These are phyloP conservation scores for Morone chrysops DNA, from an alignment of 2,113 vertebrate genomes.

Conservation along the genomic window DNA sequence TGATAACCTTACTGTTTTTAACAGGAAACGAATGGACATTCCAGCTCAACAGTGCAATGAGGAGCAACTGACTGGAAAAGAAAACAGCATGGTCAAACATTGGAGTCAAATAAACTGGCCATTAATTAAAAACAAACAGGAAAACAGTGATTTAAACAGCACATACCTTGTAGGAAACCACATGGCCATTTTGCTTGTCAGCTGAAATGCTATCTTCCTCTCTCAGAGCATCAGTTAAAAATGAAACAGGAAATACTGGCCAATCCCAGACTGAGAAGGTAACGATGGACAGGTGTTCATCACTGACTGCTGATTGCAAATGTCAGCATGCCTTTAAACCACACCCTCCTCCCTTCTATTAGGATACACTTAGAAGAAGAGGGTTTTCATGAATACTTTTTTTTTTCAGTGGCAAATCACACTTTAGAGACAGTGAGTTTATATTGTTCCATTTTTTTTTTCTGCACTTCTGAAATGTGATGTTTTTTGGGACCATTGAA, in stretches of 20 bases:
- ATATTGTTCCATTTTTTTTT: neutral
- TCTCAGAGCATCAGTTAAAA: slow-evolving; percentile 26
- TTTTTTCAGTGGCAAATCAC: neutral
- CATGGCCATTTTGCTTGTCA: slow-evolving; percentile 47
- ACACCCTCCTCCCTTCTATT: neutral
- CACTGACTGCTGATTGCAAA: slow-evolving; percentile 36
- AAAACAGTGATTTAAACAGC: neutral
- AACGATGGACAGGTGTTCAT: slow-evolving; percentile 48
- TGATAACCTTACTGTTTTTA: slow-evolving; percentile 27
- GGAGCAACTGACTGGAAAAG: slow-evolving; percentile 41
- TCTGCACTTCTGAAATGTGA: neutral
- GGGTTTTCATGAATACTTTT: neutral
- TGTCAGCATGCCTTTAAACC: neutral
- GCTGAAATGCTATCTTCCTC: slow-evolving; percentile 31
- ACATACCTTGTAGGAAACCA: slow-evolving; percentile 39
- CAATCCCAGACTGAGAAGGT: slow-evolving; percentile 34
- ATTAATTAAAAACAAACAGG: neutral
- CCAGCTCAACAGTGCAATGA: slow-evolving; percentile 52
- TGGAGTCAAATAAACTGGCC: neutral
- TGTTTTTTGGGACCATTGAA: neutral
- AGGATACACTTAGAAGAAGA: neutral
- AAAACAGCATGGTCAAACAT: slow-evolving; percentile 12
- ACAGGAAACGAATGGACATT: slow-evolving; percentile 33
- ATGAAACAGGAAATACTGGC: slow-evolving; percentile 17
- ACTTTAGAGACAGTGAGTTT: neutral